These are phyloP conservation scores for Nasonia oneida DNA, from an alignment of 2,888 invertebrate species.

Conservation along the genomic window DNA sequence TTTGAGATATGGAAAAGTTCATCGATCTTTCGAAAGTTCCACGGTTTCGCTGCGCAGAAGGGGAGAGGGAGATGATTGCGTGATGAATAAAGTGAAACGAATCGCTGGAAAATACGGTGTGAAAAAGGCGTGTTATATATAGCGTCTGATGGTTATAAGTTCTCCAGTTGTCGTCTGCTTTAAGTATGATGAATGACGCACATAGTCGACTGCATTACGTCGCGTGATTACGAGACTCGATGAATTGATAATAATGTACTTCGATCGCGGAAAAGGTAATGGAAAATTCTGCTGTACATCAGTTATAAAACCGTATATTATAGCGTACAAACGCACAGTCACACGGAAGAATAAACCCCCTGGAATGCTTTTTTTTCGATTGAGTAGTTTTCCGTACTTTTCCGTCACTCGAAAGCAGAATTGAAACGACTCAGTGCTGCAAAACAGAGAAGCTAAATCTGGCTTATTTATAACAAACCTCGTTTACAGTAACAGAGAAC, in stretches of 20 bases:
- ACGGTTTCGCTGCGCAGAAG: background rate
- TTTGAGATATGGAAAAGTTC: background rate
- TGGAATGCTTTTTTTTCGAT: too few species aligned
- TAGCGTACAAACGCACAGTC: too few species aligned
- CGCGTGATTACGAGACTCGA: background rate
- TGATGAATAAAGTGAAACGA: constrained; percentile 13
- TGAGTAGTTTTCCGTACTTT: background rate
- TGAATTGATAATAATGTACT: background rate
- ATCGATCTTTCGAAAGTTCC: background rate
- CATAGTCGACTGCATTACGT: background rate
- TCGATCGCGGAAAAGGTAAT: background rate
- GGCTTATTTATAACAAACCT: background rate
- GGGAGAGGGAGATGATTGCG: background rate
- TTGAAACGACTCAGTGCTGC: background rate
- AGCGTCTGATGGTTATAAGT: background rate
- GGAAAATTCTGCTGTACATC: too few species aligned
- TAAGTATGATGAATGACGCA: background rate
- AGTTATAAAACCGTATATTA: too few species aligned
- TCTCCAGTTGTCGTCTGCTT: background rate
- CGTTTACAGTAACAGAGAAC: background rate
- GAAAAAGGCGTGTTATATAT: background rate
- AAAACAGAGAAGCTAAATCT: background rate
- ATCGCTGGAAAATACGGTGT: constrained; percentile 11
- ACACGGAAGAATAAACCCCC: too few species aligned
- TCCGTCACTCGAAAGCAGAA: background rate